Conservation (phyloP, 2,113 vertebrate genomes). For the Pluvialis apricaria region DNA sequence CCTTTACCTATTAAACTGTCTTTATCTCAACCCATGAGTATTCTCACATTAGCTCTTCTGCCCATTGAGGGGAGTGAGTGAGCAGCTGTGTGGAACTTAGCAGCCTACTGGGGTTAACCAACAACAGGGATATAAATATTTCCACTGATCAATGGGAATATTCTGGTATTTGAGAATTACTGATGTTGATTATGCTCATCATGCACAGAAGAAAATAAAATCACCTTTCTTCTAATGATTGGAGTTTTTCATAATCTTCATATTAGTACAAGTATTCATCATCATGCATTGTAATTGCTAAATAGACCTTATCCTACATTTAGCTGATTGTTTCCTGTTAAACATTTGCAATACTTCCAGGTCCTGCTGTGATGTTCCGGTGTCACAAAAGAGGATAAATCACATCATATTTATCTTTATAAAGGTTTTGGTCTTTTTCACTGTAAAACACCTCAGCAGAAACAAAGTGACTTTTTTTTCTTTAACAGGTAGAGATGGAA, state of each 20-base stretch:
- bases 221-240: background rate
- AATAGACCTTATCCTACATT: background rate
- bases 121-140: background rate
- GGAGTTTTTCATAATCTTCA: background rate
- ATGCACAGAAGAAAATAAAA: background rate
- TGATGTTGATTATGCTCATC: constrained; percentile 13
- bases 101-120: background rate
- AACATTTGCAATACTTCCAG: background rate
- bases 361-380: background rate
- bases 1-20: background rate
- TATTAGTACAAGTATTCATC: constrained; percentile 15
- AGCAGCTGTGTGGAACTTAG: background rate
- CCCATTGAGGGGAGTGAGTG: fast-evolving
- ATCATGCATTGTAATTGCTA: background rate
- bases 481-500: background rate
- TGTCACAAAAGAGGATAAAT: background rate
- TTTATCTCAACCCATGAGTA: background rate
- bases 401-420: background rate
- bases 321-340: constrained; percentile 41
- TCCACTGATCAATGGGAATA: background rate
- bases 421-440: background rate
- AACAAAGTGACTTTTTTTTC: background rate
- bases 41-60: background rate
- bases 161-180: background rate
- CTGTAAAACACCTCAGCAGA: background rate